Base-by-base conservation (phyloP, 1,140 invertebrate species). In the Anastrepha obliqua region DNA sequence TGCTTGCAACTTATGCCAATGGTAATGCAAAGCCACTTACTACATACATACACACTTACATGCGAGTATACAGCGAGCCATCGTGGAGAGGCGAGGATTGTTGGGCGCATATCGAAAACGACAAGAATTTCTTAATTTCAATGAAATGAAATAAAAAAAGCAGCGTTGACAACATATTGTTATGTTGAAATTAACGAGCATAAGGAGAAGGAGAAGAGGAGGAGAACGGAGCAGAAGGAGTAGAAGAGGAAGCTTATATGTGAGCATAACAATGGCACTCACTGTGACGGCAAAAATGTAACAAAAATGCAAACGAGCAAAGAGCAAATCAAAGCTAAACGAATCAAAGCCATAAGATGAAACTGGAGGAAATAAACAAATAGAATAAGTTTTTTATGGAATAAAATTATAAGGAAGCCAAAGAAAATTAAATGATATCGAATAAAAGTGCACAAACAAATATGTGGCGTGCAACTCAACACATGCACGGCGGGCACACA, bases 171-270 rank as follows among this genome's bases (percentile, higher is more conserved):
- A 81, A 81, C 74, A 81, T 81, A 81, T 81, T 81, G 74, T 81
- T 81, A 81, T 81, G 47, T 81, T n/a, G 47, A 81, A 81, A 81
- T 81, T 81, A 81, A 81, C 74, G 74, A 81, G 74, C 74, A 81
- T 9, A 81, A 20, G n/a, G 44, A 78, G 70, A 70, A 13, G 65
- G 44, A 11, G 67, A 44, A 74, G 42, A 47, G 47, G 70, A 74
- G 29, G 70, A 74, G 1, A 55, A 44, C 74, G 51, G n/a, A 78
- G 70, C 47, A 9, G 74, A 3, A 4, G 60, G 60, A 15, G 60
- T 15, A 9, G 4, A 62, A 62, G 4, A 62, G 4, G 17, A 17
- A 29, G 74, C 47, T 0, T 1, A n/a, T n/a, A n/a, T n/a, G n/a
- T n/a, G n/a, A n/a, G 9, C 51, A 17, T 51, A 20, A 51, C 51